Conservation (phyloP, 2,888 invertebrate genomes). For the Tetragonula carbonaria region DNA sequence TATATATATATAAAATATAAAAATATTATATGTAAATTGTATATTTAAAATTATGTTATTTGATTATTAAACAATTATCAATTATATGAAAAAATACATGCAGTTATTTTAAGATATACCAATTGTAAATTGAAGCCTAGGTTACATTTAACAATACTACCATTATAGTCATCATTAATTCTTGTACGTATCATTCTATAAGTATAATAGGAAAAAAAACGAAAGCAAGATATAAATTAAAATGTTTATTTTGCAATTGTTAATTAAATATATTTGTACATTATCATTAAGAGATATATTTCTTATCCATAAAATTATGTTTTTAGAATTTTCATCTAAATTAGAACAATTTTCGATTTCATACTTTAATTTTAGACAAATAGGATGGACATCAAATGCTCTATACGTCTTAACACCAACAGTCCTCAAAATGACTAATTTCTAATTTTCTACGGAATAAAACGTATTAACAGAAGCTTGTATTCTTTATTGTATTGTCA, state of each 20-base stretch:
- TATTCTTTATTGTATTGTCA: too few species aligned
- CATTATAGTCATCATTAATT: constrained; percentile 1
- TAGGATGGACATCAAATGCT: constrained; percentile 54
- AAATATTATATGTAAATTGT: constrained; percentile 63
- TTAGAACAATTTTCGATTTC: constrained; percentile 46
- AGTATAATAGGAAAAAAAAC: constrained; percentile 31
- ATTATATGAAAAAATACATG: constrained; percentile 43
- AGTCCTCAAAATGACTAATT: too few species aligned
- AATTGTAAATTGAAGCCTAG: constrained; percentile 16
- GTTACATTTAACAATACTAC: constrained; percentile 43
- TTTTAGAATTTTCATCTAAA: constrained; percentile 51
- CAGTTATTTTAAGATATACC: constrained; percentile 63
- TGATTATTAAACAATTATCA: constrained; percentile 74
- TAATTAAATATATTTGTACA: constrained; percentile 71
- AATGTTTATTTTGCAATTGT: constrained; percentile 69
- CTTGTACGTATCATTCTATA: constrained; percentile 6
- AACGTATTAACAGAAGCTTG: too few species aligned
- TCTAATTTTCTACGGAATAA: too few species aligned
- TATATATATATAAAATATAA: constrained; percentile 69
- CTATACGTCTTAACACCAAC: too few species aligned
- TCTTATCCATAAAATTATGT: constrained; percentile 65
- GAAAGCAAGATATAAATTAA: constrained; percentile 62
- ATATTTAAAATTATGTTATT: constrained; percentile 77
- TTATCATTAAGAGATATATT: constrained; percentile 66
- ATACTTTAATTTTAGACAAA: constrained; percentile 35